A percentile compares a stretch with the other conserved stretches of the same genome.
Evolutionary conservation across 2,888 invertebrate species (phyloP).

Genomic region (Charanyca ferruginea): DNA sequence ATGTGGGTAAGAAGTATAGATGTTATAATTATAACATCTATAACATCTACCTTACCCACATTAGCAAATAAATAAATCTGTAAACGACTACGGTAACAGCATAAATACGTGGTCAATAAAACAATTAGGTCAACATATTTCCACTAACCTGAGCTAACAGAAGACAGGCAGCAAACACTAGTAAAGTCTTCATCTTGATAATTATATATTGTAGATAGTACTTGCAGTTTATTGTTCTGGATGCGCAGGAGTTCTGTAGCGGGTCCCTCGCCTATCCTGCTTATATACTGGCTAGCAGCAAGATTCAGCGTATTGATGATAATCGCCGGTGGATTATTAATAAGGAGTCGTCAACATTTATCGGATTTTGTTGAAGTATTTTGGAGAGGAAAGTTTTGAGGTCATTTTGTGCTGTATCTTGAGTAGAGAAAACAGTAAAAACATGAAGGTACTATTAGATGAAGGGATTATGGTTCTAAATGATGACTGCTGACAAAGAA

Average conservation of each 20-base stretch:
- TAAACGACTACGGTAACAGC: too few relatives aligned
- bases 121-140: constrained; percentile 14
- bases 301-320: constrained; percentile 63
- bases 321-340: constrained; percentile 64
- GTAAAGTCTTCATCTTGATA: constrained; percentile 83
- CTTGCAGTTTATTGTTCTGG: constrained; percentile 17
- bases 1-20: too few relatives aligned
- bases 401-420: too few relatives aligned
- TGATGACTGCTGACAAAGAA: too few relatives aligned
- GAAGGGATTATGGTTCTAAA: too few relatives aligned
- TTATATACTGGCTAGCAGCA: constrained; percentile 71
- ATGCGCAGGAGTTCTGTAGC: constrained; percentile 52
- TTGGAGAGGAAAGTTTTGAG: constrained; percentile 8
- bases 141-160: constrained; percentile 82
- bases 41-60: too few relatives aligned
- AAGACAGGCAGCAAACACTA: constrained; percentile 83
- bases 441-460: too few relatives aligned
- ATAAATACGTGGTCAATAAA: not conserved
- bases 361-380: not conserved
- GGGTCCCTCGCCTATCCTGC: constrained; percentile 39
- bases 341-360: constrained; percentile 74
- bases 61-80: too few relatives aligned
- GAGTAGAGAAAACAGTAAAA: too few relatives aligned
- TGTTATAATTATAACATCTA: too few relatives aligned
- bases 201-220: constrained; percentile 16